A percentile compares a stretch with the other conserved stretches of the same genome.
These are phyloP conservation scores for Bombus soroeensis DNA, from an alignment of 1,140 invertebrate species.

Conservation along the genomic window DNA sequence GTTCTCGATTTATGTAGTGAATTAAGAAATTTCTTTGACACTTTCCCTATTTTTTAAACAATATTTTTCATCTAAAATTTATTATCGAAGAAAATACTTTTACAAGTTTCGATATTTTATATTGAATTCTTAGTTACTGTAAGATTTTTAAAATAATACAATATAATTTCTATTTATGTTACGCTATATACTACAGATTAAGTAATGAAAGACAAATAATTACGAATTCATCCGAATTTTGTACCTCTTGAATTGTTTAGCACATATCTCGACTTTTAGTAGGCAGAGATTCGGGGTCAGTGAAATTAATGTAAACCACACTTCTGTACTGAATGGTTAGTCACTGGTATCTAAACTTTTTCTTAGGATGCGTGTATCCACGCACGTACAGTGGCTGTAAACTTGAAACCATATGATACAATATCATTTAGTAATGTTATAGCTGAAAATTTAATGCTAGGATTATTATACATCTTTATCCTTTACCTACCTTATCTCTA, in stretches of 20 bases:
- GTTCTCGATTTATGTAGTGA: background rate
- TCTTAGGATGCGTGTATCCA: constrained; percentile 24
- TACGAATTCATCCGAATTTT: background rate
- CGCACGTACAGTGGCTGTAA: constrained; percentile 25
- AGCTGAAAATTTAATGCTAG: too few species aligned
- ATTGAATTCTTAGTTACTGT: background rate
- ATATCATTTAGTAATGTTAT: too few species aligned
- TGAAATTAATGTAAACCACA: constrained; percentile 32
- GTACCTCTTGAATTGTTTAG: too few species aligned
- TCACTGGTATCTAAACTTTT: constrained; percentile 3
- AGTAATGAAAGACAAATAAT: background rate
- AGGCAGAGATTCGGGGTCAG: background rate
- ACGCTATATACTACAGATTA: background rate
- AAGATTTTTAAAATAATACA: background rate
- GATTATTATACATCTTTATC: too few species aligned
- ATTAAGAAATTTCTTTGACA: background rate
- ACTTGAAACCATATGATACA: too few species aligned
- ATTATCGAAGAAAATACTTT: background rate
- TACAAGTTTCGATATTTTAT: background rate
- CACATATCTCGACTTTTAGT: background rate
- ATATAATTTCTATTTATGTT: background rate
- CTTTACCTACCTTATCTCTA: too few species aligned
- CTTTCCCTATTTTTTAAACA: background rate
- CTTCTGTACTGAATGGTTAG: background rate
- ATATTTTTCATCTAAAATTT: background rate